Conservation (phyloP, 2,113 vertebrate genomes). For the Ciconia maguari region DNA sequence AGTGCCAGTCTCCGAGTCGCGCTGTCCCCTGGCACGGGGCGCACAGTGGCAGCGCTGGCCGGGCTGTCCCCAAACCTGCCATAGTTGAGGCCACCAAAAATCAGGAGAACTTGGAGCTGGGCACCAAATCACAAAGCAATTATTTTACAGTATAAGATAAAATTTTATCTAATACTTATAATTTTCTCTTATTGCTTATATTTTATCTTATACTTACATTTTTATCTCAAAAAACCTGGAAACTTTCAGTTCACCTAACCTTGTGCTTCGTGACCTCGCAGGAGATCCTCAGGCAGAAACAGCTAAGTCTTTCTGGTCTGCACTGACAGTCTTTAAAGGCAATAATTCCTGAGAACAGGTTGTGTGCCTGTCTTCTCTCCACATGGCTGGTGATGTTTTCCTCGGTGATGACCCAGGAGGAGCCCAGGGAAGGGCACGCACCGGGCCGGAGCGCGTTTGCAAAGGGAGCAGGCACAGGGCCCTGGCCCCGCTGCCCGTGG, state of each 20-base stretch:
- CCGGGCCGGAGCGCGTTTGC: accelerated
- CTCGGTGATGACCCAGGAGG: not conserved
- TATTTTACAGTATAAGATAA: not conserved
- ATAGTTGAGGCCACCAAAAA: not conserved
- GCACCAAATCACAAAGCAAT: not conserved
- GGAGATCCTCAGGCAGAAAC: not conserved
- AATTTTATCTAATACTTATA: not conserved
- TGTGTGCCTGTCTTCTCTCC: not conserved
- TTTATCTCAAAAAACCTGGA: not conserved
- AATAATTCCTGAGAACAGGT: not conserved
- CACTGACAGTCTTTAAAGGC: not conserved
- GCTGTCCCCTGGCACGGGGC: not conserved
- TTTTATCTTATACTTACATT: not conserved
- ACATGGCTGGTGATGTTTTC: accelerated
- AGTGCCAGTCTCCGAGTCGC: accelerated
- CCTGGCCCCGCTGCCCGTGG: too few relatives aligned
- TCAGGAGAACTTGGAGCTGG: not conserved
- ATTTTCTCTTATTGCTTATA: not conserved
- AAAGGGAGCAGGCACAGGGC: accelerated
- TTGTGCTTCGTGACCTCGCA: accelerated
- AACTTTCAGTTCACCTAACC: not conserved
- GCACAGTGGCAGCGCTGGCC: accelerated
- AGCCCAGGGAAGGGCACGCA: accelerated
- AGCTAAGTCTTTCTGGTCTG: not conserved
- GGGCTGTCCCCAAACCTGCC: not conserved